Evolutionary conservation across 2,113 vertebrate species (phyloP).

Genomic region (Limnothrissa miodon): DNA sequence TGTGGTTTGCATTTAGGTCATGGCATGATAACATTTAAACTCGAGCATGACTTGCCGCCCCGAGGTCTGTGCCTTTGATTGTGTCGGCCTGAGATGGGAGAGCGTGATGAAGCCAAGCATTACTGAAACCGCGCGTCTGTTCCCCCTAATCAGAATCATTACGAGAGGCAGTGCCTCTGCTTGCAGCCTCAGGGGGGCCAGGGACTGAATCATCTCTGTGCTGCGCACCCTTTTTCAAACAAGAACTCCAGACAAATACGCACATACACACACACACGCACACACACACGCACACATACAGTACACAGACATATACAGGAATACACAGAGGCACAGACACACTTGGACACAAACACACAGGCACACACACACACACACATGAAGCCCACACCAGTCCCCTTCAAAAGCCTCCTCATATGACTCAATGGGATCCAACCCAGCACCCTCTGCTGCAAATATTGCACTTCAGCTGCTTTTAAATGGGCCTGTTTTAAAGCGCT

Average conservation of each 20-base stretch:
- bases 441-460: constrained; percentile 31
- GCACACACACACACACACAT: constrained; percentile 31
- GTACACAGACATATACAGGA: constrained; percentile 27
- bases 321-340: constrained; percentile 30
- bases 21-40: neutral
- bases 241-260: neutral
- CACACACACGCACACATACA: constrained; percentile 27
- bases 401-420: constrained; percentile 10
- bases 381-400: neutral
- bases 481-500: neutral
- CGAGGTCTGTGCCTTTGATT: neutral
- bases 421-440: constrained; percentile 32
- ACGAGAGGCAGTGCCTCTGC: neutral
- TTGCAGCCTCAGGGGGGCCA: neutral
- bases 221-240: neutral
- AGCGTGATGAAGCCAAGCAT: neutral
- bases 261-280: constrained; percentile 23
- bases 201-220: constrained; percentile 6
- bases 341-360: constrained; percentile 27
- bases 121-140: neutral
- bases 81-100: neutral
- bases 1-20: neutral
- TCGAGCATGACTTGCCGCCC: neutral
- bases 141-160: neutral
- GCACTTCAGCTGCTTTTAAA: constrained; percentile 24